A percentile compares a stretch with the other conserved stretches of the same genome.
Conservation (phyloP, 2,113 vertebrate species). For the Origma solitaria region DNA sequence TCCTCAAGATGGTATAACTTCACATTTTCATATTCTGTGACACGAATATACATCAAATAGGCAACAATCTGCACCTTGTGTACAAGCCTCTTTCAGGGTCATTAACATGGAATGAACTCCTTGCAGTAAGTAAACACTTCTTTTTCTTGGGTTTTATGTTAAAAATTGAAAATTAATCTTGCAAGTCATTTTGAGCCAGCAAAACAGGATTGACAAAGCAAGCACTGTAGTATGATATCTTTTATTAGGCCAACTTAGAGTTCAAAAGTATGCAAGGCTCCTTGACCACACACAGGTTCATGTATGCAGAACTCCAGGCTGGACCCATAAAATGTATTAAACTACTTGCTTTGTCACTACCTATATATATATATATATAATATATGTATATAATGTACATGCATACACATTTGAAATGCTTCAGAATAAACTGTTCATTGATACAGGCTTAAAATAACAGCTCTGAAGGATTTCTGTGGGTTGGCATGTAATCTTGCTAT, state of each 20-base stretch:
- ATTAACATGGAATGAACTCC: constrained; percentile 53
- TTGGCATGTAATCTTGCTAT: not conserved
- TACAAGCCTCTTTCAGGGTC: constrained; percentile 9
- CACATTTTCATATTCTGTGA: constrained; percentile 37
- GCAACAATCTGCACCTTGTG: constrained; percentile 46
- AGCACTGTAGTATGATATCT: constrained; percentile 56
- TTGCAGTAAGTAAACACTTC: constrained; percentile 45
- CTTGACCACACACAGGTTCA: constrained; percentile 42
- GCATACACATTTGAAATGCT: not conserved
- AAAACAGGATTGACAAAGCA: constrained; percentile 63
- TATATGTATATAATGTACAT: not conserved
- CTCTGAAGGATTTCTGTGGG: constrained; percentile 8
- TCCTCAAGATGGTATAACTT: constrained; percentile 26
- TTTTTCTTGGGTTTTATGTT: constrained; percentile 51
- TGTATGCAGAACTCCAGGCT: constrained; percentile 2
- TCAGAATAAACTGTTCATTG: constrained; percentile 14
- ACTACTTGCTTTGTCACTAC: constrained; percentile 40
- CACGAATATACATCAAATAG: constrained; percentile 20
- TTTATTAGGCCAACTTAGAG: constrained; percentile 62
- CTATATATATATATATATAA: not conserved
- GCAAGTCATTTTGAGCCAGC: constrained; percentile 37
- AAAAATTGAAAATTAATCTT: constrained; percentile 68
- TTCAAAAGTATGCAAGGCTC: constrained; percentile 54
- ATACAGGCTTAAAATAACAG: constrained; percentile 30
- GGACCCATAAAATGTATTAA: constrained; percentile 28